Conservation (phyloP, 1,140 invertebrate genomes). For the Sitophilus oryzae region DNA sequence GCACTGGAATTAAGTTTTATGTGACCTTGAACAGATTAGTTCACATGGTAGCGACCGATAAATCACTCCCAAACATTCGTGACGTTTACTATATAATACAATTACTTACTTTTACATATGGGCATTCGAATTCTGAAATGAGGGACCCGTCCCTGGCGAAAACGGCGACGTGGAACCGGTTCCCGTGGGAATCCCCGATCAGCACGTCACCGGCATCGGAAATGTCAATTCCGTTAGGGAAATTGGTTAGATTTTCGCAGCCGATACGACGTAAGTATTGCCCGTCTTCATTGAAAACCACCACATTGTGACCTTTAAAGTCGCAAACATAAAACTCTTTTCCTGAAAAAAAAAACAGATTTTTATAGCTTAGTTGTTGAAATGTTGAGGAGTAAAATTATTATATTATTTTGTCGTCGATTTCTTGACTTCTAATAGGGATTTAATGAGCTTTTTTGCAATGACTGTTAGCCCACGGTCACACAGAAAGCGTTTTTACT, state of each 20-base stretch:
- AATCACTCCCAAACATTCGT: too few relatives aligned
- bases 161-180: slow-evolving; percentile 93
- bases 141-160: slow-evolving; percentile 81
- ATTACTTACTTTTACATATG: slow-evolving; percentile 79
- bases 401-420: too few relatives aligned
- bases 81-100: too few relatives aligned
- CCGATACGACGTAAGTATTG: slow-evolving; percentile 88
- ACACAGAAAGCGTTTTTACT: too few relatives aligned
- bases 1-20: too few relatives aligned
- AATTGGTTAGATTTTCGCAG: slow-evolving; percentile 91
- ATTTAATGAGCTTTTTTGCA: too few relatives aligned
- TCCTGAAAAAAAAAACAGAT: slow-evolving; percentile 55
- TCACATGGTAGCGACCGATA: too few relatives aligned
- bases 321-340: slow-evolving; percentile 97
- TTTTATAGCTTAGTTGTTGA: too few relatives aligned
- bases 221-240: slow-evolving; percentile 96
- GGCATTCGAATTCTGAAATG: slow-evolving; percentile 92
- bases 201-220: slow-evolving; percentile 93
- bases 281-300: slow-evolving; percentile 90
- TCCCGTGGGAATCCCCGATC: slow-evolving; percentile 95
- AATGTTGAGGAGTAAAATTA: too few relatives aligned
- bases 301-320: slow-evolving; percentile 96
- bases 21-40: too few relatives aligned
- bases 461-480: too few relatives aligned
- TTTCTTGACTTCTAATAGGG: too few relatives aligned